phyloP scores from a whole-genome alignment of 2,797 vertebrate genomes.

The Megalops cyprinoides region DNA sequence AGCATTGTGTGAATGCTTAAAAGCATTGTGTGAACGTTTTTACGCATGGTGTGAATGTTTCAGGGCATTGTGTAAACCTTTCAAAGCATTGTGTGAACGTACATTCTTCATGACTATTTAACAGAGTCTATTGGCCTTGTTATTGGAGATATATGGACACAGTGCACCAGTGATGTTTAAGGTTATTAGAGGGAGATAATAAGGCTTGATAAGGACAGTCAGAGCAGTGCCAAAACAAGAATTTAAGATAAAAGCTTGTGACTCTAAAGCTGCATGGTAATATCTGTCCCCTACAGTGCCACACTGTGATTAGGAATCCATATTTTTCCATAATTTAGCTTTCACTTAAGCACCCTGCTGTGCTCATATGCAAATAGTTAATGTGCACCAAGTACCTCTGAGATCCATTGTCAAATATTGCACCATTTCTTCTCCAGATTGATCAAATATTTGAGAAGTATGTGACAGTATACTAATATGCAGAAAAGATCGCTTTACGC shows the following conservation, averaged over 20 bases:
- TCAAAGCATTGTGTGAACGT: constrained; percentile 37
- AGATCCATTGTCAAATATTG: constrained; percentile 66
- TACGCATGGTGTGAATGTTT: constrained; percentile 42
- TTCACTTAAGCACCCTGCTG: constrained; percentile 76
- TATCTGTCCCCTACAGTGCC: constrained; percentile 70
- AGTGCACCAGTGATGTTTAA: constrained; percentile 59
- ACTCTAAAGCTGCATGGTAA: constrained; percentile 65
- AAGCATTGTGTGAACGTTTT: constrained; percentile 32
- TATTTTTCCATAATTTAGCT: constrained; percentile 79
- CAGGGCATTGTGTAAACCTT: constrained; percentile 34
- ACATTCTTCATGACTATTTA: constrained; percentile 55
- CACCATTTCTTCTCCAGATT: constrained; percentile 29
- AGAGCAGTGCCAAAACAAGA: constrained; percentile 61
- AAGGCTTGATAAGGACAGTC: constrained; percentile 62
- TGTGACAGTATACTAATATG: constrained; percentile 15
- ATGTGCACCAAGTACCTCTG: constrained; percentile 63
- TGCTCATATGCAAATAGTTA: constrained; percentile 69
- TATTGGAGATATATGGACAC: constrained; percentile 51
- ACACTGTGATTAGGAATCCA: constrained; percentile 75
- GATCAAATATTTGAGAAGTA: constrained; percentile 19
- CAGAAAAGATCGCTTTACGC: not conserved
- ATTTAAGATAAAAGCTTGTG: constrained; percentile 68
- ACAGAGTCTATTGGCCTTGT: constrained; percentile 52
- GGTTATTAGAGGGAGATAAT: constrained; percentile 62
- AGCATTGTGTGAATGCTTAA: constrained; percentile 43